A percentile compares a stretch with the other conserved stretches of the same genome.
phyloP scores from a whole-genome alignment of 2,797 vertebrate genomes.

The Dipus sagitta region DNA sequence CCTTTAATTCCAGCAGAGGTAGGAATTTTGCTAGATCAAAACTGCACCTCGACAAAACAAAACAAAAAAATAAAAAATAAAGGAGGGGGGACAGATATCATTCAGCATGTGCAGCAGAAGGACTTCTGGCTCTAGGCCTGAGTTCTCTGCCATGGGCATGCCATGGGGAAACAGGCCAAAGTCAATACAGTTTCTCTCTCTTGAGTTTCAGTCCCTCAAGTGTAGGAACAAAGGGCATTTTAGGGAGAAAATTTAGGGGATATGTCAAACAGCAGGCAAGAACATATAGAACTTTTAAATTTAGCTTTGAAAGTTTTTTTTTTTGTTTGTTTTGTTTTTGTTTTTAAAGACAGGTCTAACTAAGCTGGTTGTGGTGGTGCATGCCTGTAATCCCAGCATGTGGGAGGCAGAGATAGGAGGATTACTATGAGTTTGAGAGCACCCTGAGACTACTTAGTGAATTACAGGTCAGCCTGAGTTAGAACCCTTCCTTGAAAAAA shows the following conservation, averaged over 20 bases:
- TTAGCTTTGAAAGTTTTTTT: not conserved
- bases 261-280: not conserved
- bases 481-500: no score
- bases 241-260: not conserved
- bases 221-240: slow-evolving; percentile 8
- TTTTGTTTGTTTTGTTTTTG: not conserved
- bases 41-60: no score
- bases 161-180: not conserved
- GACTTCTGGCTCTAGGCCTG: not conserved
- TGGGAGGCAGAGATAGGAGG: no score
- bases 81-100: not conserved
- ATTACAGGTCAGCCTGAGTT: no score
- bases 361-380: not conserved
- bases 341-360: not conserved
- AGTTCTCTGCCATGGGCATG: not conserved
- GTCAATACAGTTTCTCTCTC: not conserved
- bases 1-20: no score
- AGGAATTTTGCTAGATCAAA: no score
- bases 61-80: no score
- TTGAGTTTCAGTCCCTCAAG: not conserved
- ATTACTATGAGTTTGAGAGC: no score
- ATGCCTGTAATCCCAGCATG: no score
- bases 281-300: slow-evolving; percentile 3
- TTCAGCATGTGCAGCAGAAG: rapidly evolving
- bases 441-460: no score